phyloP scores from a whole-genome alignment of 2,113 vertebrate genomes.

The Onychostruthus taczanowskii region DNA sequence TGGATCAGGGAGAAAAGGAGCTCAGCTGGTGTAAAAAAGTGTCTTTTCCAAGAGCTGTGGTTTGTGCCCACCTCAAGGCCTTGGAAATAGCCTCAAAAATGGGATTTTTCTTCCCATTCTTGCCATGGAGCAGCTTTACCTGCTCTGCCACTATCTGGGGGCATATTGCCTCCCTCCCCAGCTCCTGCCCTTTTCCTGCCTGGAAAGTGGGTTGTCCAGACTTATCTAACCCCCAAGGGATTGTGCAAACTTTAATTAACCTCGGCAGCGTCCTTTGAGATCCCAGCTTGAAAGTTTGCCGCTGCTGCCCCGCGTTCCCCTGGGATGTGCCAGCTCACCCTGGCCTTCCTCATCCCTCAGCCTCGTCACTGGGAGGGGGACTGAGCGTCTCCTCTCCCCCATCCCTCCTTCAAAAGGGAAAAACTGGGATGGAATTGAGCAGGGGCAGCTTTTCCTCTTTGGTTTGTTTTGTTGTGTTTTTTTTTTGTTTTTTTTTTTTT shows the following conservation, averaged over 20 bases:
- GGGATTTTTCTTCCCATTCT: neutral
- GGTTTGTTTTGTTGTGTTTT: no score
- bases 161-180: accelerated
- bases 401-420: neutral
- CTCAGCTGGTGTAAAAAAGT: neutral
- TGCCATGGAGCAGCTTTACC: neutral
- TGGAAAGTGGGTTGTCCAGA: neutral
- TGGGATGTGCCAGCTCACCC: neutral
- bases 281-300: neutral
- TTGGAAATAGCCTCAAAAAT: neutral
- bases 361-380: neutral
- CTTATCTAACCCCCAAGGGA: neutral
- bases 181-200: neutral
- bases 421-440: neutral
- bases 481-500: neutral
- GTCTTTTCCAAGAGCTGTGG: neutral
- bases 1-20: neutral
- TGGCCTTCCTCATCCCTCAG: neutral
- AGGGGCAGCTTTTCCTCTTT: neutral
- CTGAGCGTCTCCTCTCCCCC: accelerated
- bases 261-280: neutral
- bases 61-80: neutral
- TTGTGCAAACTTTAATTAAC: constrained; percentile 3
- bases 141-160: neutral
- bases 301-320: neutral